Evolutionary conservation across 2,797 vertebrate genomes (phyloP), one percentile per base, ranked within the genome.

Genomic region (Amniataba percoides): DNA sequence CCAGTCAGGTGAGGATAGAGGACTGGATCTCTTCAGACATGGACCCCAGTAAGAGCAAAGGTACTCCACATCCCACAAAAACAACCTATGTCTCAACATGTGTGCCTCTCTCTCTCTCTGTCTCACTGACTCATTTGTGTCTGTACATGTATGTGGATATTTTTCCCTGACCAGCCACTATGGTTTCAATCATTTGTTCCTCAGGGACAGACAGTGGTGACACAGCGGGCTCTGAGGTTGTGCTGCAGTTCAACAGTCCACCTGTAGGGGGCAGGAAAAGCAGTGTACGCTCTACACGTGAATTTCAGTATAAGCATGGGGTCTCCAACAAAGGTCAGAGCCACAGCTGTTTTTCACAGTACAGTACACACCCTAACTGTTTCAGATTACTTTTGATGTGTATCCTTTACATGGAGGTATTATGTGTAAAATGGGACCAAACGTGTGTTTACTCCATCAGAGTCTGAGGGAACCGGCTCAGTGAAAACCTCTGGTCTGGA

Each of bases 11-110:
- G 60, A 91, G 15, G 67, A 77, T 80, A 67, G 91, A 95, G 1
- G 93, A 95, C 87, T 94, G 95, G 94, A 95, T 93, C 70, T 93
- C 94, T 21, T 90, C 92, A 77, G 92, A 95, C 81, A 88, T 93
- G 83, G 92, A 94, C 52, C 84, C 63, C 61, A 93, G 89, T 69
- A 92, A 75, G 27, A 93, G 73, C 65, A 93, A 87, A 93, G 90
- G 94, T 95, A 70, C 8, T 43, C 11, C 25, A 45, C 36, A n/a
- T 23, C 23, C 25, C 42, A 12, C 51, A 19, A 64, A 51, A 34
- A 11, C 1, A 31, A 43, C 19, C 23, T 1, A 10, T 19, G 21
- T 21, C 9, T 45, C 8, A 31, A 15, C 27, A 13, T 65, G 13
- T 40, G 11, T 36, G n/a, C n/a, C 4, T 25, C 7, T 10, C 34